Conservation (phyloP, 2,888 invertebrate genomes). For the Pegoplata infirma region DNA sequence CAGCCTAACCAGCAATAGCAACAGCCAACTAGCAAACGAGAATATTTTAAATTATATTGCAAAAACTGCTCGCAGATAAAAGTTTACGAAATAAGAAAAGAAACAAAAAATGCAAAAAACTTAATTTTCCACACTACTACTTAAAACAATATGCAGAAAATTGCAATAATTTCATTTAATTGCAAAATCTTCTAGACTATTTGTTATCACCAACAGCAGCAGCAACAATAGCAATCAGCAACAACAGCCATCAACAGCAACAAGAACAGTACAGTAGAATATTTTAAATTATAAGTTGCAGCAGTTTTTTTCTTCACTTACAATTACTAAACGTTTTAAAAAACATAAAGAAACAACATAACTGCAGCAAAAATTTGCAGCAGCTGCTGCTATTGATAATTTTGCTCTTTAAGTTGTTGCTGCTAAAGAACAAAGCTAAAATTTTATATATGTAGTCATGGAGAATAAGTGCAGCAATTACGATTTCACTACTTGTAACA, state of each 20-base stretch:
- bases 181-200: constrained; percentile 22
- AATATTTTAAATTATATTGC: background rate
- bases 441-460: too few species aligned
- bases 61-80: background rate
- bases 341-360: background rate
- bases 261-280: background rate
- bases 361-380: background rate
- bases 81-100: background rate
- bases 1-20: background rate
- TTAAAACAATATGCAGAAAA: constrained; percentile 24
- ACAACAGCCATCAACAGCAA: background rate
- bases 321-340: background rate
- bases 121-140: constrained; percentile 4
- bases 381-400: background rate
- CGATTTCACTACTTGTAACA: background rate
- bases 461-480: background rate
- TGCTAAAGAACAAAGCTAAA: background rate
- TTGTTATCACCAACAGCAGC: constrained; percentile 4
- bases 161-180: constrained; percentile 41
- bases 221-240: background rate
- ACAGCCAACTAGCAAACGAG: background rate
- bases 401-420: too few species aligned
- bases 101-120: background rate
- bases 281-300: too few species aligned
- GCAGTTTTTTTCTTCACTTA: too few species aligned